Conservation (phyloP, 2,113 vertebrate genomes). For the Pseudopodoces humilis region DNA sequence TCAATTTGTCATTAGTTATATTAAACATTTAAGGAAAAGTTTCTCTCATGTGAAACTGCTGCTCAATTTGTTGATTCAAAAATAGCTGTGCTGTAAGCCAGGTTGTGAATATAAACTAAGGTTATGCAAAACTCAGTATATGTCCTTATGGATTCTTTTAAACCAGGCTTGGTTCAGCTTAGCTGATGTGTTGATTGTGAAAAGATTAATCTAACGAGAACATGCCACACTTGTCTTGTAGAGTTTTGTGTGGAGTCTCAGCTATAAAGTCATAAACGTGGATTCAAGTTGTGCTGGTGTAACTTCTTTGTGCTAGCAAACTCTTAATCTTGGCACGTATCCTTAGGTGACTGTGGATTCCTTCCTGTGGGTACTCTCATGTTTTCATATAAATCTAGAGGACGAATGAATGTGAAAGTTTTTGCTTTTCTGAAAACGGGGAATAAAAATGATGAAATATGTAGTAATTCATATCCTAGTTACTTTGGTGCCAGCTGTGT, state of each 20-base stretch:
- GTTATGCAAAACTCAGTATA: background rate
- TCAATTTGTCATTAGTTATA: conserved; percentile 36
- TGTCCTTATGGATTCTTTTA: background rate
- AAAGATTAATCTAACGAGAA: conserved; percentile 11
- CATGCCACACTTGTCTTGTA: background rate
- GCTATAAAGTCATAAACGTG: background rate
- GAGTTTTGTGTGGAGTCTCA: background rate
- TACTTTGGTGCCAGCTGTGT: background rate
- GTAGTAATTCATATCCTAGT: background rate
- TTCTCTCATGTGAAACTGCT: conserved; percentile 18
- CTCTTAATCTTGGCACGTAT: background rate
- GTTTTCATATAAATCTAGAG: background rate
- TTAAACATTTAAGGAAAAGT: conserved; percentile 25
- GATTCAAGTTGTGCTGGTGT: conserved; percentile 13
- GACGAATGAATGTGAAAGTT: background rate
- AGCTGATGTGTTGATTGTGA: conserved; percentile 4
- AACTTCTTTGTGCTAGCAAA: background rate
- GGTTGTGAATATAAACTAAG: conserved; percentile 9
- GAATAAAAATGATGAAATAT: background rate
- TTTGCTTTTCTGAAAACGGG: background rate
- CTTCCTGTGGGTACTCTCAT: background rate
- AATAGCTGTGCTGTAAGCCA: conserved; percentile 29
- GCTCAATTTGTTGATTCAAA: conserved; percentile 41
- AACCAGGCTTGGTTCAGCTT: background rate
- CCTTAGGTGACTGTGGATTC: background rate